Conservation (phyloP, 1,140 invertebrate species). For the Brachionus asplanchnoidis region DNA sequence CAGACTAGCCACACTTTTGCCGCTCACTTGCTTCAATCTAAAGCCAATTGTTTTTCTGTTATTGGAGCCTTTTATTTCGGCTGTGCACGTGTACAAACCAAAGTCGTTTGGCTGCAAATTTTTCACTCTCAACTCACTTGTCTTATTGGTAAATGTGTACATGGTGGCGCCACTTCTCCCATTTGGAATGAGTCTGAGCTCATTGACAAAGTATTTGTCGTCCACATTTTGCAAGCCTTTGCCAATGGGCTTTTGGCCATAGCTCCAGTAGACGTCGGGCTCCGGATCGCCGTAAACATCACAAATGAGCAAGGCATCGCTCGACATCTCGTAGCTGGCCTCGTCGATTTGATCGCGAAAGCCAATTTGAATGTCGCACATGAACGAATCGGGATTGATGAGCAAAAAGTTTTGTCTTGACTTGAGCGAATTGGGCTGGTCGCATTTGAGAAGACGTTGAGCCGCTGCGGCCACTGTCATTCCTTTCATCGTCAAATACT, state of each 20-base stretch:
- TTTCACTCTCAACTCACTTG: constrained; percentile 15
- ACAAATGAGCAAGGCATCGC: constrained; percentile 22
- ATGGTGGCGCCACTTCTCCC: neutral
- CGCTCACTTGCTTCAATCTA: neutral
- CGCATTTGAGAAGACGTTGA: neutral
- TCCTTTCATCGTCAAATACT: neutral
- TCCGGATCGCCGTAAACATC: constrained; percentile 39
- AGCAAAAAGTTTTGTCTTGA: constrained; percentile 29
- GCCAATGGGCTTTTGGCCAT: constrained; percentile 34
- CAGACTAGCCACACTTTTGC: neutral
- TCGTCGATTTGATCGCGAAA: neutral
- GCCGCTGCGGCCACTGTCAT: neutral
- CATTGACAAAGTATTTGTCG: constrained; percentile 27
- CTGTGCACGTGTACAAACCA: constrained; percentile 25
- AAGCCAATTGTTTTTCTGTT: constrained; percentile 4
- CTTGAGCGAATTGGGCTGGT: constrained; percentile 36
- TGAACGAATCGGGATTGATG: constrained; percentile 29
- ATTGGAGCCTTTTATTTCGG: constrained; percentile 30
- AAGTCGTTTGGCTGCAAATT: neutral
- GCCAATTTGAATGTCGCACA: constrained; percentile 25
- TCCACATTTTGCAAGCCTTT: neutral
- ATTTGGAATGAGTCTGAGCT: neutral
- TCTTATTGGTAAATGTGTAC: neutral
- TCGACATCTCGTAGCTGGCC: neutral
- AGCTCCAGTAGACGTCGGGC: constrained; percentile 26